Conservation (phyloP, 2,113 vertebrate genomes). For the Hypocryptadius cinnamomeus region DNA sequence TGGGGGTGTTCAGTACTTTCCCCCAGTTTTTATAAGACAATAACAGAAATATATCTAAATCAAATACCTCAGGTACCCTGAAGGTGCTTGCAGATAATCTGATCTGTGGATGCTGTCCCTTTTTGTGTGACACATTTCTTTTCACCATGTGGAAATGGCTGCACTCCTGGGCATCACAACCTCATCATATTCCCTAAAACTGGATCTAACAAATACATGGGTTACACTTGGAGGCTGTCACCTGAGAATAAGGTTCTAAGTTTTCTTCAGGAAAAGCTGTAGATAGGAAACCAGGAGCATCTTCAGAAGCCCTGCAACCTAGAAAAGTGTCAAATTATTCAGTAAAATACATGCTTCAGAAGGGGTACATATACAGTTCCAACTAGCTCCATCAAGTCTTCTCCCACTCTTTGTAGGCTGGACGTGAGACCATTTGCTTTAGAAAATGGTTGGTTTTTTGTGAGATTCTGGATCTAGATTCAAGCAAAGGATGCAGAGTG, state of each 20-base stretch:
- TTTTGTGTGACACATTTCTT: background rate
- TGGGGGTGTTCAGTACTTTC: accelerated
- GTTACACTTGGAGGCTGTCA: background rate
- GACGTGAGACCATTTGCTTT: background rate
- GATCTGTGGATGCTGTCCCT: background rate
- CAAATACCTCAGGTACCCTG: background rate
- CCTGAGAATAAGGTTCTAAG: background rate
- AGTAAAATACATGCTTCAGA: background rate
- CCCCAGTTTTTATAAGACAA: background rate
- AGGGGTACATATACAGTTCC: background rate
- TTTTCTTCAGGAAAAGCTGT: background rate
- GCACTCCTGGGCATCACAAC: background rate
- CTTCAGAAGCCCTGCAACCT: background rate
- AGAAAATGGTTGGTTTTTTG: slow-evolving; percentile 17
- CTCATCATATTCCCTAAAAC: background rate
- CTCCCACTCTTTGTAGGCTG: background rate
- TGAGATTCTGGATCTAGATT: slow-evolving; percentile 20
- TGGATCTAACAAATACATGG: background rate
- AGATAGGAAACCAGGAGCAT: background rate
- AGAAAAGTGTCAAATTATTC: background rate
- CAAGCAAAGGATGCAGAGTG: background rate
- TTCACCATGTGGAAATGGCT: background rate
- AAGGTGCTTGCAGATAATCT: background rate
- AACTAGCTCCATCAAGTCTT: slow-evolving; percentile 12
- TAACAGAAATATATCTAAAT: background rate